Evolutionary conservation across 30 jellyfish, hydroid and myxozoan species (phyloP).

Genomic region (Hydractinia symbiolongicarpus): DNA sequence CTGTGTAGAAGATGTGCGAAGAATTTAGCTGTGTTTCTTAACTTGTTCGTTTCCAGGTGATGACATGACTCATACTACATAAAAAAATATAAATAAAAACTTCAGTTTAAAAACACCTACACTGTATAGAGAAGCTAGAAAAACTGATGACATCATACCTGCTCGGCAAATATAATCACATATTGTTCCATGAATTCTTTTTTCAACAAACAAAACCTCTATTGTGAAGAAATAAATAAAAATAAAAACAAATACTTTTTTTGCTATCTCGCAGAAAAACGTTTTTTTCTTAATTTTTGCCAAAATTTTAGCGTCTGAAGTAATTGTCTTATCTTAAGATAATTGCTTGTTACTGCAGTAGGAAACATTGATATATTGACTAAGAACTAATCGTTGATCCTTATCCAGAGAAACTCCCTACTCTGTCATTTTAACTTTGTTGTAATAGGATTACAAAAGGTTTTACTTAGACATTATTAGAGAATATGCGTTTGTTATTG

Average conservation of each 20-base stretch:
- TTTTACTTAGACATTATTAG: too few species aligned
- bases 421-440: too few species aligned
- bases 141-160: constrained; percentile 39
- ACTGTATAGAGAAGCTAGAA: neutral
- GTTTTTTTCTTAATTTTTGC: too few species aligned
- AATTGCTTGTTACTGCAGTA: too few species aligned
- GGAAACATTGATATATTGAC: neutral
- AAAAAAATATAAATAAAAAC: neutral
- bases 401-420: neutral
- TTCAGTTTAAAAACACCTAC: neutral
- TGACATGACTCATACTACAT: constrained; percentile 82
- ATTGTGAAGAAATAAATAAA: neutral
- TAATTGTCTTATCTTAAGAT: too few species aligned
- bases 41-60: constrained; percentile 88
- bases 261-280: too few species aligned
- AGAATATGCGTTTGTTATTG: neutral
- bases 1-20: constrained; percentile 81
- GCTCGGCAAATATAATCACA: constrained; percentile 64
- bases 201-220: constrained; percentile 92
- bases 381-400: neutral
- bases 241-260: constrained; percentile 15
- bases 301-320: too few species aligned
- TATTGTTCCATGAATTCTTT: constrained; percentile 92
- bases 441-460: too few species aligned
- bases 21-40: constrained; percentile 85